These are phyloP conservation scores for Meandrina meandrites DNA, from an alignment of 92 coral and sea anemone genomes.

Conservation along the genomic window DNA sequence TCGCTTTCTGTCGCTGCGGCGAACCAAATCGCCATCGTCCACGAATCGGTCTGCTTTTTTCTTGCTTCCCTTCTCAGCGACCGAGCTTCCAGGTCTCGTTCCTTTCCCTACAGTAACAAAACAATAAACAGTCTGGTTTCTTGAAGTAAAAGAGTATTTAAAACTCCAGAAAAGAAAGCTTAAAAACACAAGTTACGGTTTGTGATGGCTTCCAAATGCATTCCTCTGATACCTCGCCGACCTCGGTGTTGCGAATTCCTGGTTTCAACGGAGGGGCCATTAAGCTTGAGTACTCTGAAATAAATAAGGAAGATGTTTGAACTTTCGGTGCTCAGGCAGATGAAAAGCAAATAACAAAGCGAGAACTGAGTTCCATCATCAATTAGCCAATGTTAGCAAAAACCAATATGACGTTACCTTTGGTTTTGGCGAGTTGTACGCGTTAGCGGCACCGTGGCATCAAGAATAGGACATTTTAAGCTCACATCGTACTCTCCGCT, in stretches of 20 bases:
- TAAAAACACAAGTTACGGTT: not conserved
- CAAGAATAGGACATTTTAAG: constrained; percentile 1
- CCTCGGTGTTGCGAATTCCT: constrained; percentile 29
- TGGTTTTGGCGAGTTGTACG: constrained; percentile 36
- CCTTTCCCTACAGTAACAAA: constrained; percentile 9
- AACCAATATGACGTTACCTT: constrained; percentile 25
- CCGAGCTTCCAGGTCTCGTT: constrained; percentile 26
- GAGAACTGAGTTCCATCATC: not conserved
- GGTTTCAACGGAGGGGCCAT: constrained; percentile 23
- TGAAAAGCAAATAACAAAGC: not conserved
- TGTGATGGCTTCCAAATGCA: not conserved
- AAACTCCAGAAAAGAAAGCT: not conserved
- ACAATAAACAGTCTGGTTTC: not conserved
- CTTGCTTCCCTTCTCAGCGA: constrained; percentile 14
- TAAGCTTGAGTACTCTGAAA: constrained; percentile 1
- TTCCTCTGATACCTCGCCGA: too few species aligned
- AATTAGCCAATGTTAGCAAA: not conserved
- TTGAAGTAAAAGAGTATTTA: not conserved
- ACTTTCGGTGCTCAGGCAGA: not conserved
- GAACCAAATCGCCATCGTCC: constrained; percentile 43
- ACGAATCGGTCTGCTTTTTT: constrained; percentile 36
- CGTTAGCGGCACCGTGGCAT: constrained; percentile 22
- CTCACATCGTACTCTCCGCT: constrained; percentile 17
- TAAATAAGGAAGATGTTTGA: not conserved
- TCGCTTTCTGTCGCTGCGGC: constrained; percentile 81